These are phyloP conservation scores for Novumbra hubbsi DNA, from an alignment of 2,797 vertebrate species.

Conservation along the genomic window DNA sequence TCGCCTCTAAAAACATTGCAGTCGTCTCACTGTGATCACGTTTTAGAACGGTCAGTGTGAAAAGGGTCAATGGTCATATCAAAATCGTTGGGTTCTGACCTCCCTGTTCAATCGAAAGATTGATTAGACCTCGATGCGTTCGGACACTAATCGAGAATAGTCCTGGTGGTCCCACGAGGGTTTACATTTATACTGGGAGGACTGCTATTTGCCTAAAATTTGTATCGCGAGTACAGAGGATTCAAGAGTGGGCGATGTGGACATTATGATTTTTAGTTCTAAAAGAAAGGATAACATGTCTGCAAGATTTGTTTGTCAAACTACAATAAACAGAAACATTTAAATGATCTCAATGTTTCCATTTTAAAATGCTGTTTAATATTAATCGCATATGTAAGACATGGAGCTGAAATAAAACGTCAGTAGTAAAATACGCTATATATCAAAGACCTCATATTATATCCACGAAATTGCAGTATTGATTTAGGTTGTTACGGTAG, in stretches of 20 bases:
- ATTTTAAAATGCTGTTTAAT: background rate
- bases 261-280: background rate
- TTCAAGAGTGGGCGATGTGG: too few species aligned
- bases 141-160: slow-evolving; percentile 36
- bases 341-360: background rate
- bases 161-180: background rate
- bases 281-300: background rate
- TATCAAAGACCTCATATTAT: background rate
- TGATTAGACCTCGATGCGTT: slow-evolving; percentile 51
- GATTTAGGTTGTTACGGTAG: background rate
- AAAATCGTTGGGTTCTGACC: slow-evolving; percentile 33
- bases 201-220: background rate
- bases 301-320: background rate
- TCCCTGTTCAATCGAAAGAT: slow-evolving; percentile 37
- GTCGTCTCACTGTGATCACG: slow-evolving; percentile 19
- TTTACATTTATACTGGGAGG: background rate
- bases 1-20: slow-evolving; percentile 18
- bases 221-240: too few species aligned
- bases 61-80: slow-evolving; percentile 35
- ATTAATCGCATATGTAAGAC: background rate
- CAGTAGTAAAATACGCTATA: background rate
- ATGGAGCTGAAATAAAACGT: background rate
- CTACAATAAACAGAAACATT: background rate
- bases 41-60: slow-evolving; percentile 4
- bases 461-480: background rate